Conservation (phyloP, 2,888 invertebrate genomes). For the Platycheirus rosarum region DNA sequence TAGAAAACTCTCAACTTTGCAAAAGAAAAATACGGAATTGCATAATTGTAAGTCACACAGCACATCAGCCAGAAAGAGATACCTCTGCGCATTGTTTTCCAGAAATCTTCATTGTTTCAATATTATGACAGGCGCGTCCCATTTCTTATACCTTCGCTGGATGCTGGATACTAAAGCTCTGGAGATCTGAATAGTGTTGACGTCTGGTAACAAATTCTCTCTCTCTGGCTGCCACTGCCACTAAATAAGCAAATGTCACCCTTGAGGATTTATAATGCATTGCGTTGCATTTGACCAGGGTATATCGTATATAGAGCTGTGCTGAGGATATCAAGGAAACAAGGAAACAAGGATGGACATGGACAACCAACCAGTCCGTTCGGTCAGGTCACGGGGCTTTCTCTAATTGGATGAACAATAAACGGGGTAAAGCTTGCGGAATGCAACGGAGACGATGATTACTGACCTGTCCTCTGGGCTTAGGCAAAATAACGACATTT, state of each 20-base stretch:
- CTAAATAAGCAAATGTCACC: slow-evolving; percentile 61
- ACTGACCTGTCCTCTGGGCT: slow-evolving; percentile 46
- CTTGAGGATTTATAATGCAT: slow-evolving; percentile 54
- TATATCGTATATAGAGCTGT: background rate
- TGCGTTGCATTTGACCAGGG: slow-evolving; percentile 29
- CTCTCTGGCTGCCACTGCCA: slow-evolving; percentile 48
- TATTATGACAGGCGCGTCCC: slow-evolving; percentile 32
- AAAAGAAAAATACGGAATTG: too few relatives aligned
- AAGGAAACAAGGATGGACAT: background rate
- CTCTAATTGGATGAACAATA: slow-evolving; percentile 44
- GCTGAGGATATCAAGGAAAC: slow-evolving; percentile 11
- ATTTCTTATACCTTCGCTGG: background rate
- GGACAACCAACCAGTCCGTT: slow-evolving; percentile 38
- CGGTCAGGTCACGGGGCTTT: slow-evolving; percentile 34
- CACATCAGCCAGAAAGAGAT: too few relatives aligned
- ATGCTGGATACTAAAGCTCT: background rate
- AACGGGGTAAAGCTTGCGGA: slow-evolving; percentile 31
- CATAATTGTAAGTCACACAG: too few relatives aligned
- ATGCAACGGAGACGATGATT: slow-evolving; percentile 46
- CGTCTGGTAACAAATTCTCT: slow-evolving; percentile 47
- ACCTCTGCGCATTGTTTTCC: too few relatives aligned
- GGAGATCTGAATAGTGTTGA: slow-evolving; percentile 16
- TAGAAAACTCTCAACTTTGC: too few relatives aligned
- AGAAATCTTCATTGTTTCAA: slow-evolving; percentile 32
- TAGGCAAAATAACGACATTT: slow-evolving; percentile 51